Evolutionary conservation across 2,797 vertebrate species (phyloP), one percentile per base, ranked within the genome.

Genomic region (Moxostoma hubbsi): DNA sequence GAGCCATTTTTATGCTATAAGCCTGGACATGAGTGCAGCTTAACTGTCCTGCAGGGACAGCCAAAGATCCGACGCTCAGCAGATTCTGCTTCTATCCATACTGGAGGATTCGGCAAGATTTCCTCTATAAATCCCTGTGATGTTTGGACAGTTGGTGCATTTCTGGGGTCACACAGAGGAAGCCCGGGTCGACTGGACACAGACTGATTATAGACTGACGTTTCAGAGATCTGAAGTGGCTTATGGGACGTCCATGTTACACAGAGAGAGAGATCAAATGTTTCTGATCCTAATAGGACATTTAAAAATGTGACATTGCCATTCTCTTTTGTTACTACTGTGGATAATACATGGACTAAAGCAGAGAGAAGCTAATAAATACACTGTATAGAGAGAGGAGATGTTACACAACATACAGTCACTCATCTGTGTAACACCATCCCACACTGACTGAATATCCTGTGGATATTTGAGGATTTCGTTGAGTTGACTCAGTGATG

Each of bases 161-260:
- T n/a, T 66, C 62, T 55, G 62, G 53, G 46, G 45, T 36, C 45
- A 73, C 45, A 49, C 15, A 18, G 43, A 49, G 12, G 45, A 68
- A 59, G 10, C n/a, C 36, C 53, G 47, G 71, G 65, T 77, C 43
- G n/a, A 67, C 68, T 79, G 72, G 53, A 67, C 73, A 65, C 63
- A 57, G 75, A 59, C 62, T 79, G 81, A 87, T 85, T 85, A 87
- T 84, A 68, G 84, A 75, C 75, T 86, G 86, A 86, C 87, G 85
- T 85, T 86, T 85, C 70, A 81, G 75, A 80, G 55, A 67, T 50
- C 65, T 54, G 47, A 71, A 74, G 65, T 69, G 81, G 75, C 51
- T 18, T 77, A 70, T 54, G 9, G 18, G 54, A 66, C n/a, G 47
- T 55, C 43, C 43, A 58, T 43, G 46, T 57, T 58, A 46, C 36